Evolutionary conservation across 2,888 invertebrate species (phyloP), one percentile per base, ranked within the genome.

Genomic region (Hecatera dysodea): DNA sequence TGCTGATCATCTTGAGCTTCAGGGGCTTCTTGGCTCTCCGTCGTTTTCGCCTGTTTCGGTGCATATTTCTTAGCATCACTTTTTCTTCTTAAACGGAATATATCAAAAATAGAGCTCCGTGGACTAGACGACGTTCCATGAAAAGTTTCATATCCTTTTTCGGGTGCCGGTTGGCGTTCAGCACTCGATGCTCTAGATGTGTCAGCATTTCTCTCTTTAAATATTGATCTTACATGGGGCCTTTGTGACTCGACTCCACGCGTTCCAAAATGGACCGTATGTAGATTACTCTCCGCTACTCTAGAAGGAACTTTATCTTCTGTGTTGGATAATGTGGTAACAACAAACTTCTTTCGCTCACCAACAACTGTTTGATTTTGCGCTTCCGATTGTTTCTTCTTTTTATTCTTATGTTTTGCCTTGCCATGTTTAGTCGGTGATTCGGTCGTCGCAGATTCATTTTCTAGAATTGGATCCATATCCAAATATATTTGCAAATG

Each of bases 381-480:
- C 65, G 72, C 67, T 74, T 94, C 93, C 56, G 84, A 74, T 75
- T 89, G 90, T 75, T 93, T 95, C 85, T 94, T 96, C 88, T 95
- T 95, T 87, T 93, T 95, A 70, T 94, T 90, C 85, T 95, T 94
- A 61, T 94, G 91, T 90, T 94, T 95, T 44, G 92, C 90, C 86
- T 95, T 96, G 56, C 93, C 95, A 90, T 92, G 91, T 86, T 93
- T 95, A 17, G 87, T 88, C 33, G 93, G 92, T 59, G 94, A 92
- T 67, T 95, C 95, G 56, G 93, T 89, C 60, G 93, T 90, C 70
- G 94, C 93, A 75, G 93, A 90, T 90, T 96, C 96, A 92, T 95
- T 96, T 94, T 96, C 96, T 90, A 96, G 89, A 85, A 96, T 96
- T 82, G 96, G 96, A 92, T 96, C 95, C 96, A 96, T 96, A 77